A percentile compares a stretch with the other conserved stretches of the same genome.
Evolutionary conservation across 2,113 vertebrate genomes (phyloP).

Genomic region (Tupaia chinensis): DNA sequence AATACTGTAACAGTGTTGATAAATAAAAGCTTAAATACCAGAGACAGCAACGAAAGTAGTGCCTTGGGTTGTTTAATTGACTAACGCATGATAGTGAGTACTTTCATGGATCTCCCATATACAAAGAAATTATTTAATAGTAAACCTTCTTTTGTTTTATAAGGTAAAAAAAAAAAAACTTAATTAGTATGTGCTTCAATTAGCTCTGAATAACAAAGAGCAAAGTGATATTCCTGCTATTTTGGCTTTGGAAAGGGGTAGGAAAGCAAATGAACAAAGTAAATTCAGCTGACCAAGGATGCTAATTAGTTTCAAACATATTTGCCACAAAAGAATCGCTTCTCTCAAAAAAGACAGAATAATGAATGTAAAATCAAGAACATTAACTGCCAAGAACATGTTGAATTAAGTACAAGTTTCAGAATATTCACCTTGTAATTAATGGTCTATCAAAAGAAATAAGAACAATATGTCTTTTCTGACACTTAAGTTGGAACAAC

Average conservation of each 20-base stretch:
- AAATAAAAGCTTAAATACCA: neutral
- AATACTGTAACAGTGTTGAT: neutral
- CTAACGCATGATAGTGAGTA: no score
- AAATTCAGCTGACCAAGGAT: conserved; percentile 2
- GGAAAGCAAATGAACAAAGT: conserved; percentile 13
- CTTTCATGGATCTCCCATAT: no score
- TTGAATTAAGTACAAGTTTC: conserved; percentile 49
- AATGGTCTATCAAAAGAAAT: conserved; percentile 3
- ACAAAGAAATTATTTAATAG: neutral
- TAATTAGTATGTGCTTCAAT: neutral
- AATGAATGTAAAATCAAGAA: neutral
- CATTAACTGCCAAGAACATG: neutral
- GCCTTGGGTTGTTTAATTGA: no score
- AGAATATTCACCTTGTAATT: conserved; percentile 22
- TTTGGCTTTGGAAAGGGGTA: neutral
- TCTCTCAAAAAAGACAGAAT: neutral
- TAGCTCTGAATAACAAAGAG: conserved; percentile 28
- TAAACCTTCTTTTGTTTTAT: conserved; percentile 42
- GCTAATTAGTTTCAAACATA: neutral
- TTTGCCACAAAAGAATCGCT: neutral
- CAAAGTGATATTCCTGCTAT: neutral
- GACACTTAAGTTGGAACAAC: neutral
- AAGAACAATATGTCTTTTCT: conserved; percentile 36
- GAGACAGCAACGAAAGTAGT: neutral
- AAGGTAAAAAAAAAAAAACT: neutral